These are phyloP conservation scores for Tamandua tetradactyla DNA, from an alignment of 2,797 vertebrate genomes.

Conservation along the genomic window DNA sequence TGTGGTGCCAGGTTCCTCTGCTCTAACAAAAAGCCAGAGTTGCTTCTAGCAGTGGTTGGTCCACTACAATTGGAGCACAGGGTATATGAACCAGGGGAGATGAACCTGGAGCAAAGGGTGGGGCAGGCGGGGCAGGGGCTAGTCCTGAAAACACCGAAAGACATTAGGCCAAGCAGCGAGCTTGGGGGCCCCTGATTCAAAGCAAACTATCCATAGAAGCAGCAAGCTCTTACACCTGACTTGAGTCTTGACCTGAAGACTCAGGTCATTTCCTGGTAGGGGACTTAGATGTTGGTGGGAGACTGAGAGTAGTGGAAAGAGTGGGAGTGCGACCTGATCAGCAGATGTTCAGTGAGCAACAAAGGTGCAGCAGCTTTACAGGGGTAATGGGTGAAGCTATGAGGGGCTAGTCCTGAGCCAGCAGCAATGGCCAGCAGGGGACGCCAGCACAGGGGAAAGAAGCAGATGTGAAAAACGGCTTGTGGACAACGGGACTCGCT, in stretches of 20 bases:
- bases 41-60: background rate
- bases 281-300: rapidly evolving
- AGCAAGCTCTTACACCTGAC: background rate
- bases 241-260: too few relatives aligned
- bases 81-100: rapidly evolving
- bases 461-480: background rate
- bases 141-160: background rate
- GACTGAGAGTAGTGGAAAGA: background rate
- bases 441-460: background rate
- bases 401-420: background rate
- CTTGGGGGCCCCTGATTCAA: background rate
- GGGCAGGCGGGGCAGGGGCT: background rate
- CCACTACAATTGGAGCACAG: background rate
- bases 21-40: background rate
- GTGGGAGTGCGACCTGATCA: background rate
- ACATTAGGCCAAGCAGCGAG: background rate
- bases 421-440: background rate
- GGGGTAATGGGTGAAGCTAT: background rate
- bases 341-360: background rate
- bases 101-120: background rate
- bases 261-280: background rate
- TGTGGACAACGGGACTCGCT: background rate
- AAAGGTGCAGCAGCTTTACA: background rate
- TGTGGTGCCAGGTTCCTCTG: background rate
- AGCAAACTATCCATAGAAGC: background rate